Percentiles rank a stretch among this genome's conserved stretches.
phyloP scores from a whole-genome alignment of 2,113 vertebrate species.

The Catagonus wagneri region DNA sequence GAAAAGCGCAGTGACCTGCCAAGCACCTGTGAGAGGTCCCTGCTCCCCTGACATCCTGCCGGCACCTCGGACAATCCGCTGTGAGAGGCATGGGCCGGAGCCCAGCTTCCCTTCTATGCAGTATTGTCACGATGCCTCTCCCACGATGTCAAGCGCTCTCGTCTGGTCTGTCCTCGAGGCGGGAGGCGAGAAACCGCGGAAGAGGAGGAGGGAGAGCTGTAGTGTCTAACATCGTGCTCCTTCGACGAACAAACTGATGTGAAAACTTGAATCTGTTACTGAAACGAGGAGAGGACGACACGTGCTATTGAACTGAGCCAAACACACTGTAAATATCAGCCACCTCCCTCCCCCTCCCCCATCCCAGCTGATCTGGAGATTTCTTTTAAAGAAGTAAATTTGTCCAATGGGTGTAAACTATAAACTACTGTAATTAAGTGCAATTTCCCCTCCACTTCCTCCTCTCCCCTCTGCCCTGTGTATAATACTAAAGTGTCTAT shows the following conservation, averaged over 20 bases:
- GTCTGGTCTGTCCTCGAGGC: slow-evolving; percentile 49
- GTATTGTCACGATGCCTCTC: slow-evolving; percentile 83
- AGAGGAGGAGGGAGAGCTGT: slow-evolving; percentile 72
- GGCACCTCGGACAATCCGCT: slow-evolving; percentile 30
- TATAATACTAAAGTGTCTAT: slow-evolving; percentile 82
- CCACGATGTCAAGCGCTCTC: slow-evolving; percentile 70
- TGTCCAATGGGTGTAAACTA: slow-evolving; percentile 90
- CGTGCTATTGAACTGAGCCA: slow-evolving; percentile 89
- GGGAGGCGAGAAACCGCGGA: slow-evolving; percentile 59
- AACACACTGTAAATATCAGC: slow-evolving; percentile 87
- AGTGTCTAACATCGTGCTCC: slow-evolving; percentile 60
- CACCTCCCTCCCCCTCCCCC: slow-evolving; percentile 64
- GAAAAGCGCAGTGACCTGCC: slow-evolving; percentile 71
- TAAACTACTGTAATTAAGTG: slow-evolving; percentile 90
- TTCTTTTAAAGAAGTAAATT: slow-evolving; percentile 89
- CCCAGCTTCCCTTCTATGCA: slow-evolving; percentile 78
- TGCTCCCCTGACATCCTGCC: slow-evolving; percentile 61
- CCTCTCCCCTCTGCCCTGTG: slow-evolving; percentile 77
- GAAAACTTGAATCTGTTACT: slow-evolving; percentile 88
- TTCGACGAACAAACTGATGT: slow-evolving; percentile 80
- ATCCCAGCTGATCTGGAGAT: slow-evolving; percentile 80
- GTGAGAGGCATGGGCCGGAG: slow-evolving; percentile 28
- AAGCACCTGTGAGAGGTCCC: slow-evolving; percentile 77
- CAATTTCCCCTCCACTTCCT: slow-evolving; percentile 81
- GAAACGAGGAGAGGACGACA: slow-evolving; percentile 81